Conservation (phyloP, 2,888 invertebrate genomes). For the Drosophila fungiperda region DNA sequence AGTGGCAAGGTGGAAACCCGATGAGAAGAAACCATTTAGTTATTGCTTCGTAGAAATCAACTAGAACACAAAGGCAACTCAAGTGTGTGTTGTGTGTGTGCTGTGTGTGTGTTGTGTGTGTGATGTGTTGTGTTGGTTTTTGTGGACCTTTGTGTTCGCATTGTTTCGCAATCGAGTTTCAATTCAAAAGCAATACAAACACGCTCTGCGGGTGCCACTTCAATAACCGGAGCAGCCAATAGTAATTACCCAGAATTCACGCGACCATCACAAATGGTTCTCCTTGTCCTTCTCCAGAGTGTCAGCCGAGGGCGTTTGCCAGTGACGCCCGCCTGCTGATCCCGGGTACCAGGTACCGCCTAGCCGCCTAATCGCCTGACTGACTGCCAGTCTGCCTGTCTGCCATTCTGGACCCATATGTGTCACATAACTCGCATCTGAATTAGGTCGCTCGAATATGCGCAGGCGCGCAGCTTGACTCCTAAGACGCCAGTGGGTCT, state of each 20-base stretch:
- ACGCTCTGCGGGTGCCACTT: constrained; percentile 77
- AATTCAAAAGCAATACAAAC: constrained; percentile 80
- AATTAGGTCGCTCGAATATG: constrained; percentile 55
- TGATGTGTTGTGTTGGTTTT: not conserved
- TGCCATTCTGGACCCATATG: constrained; percentile 48
- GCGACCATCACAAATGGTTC: constrained; percentile 43
- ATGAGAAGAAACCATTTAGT: constrained; percentile 44
- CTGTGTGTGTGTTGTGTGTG: constrained; percentile 16
- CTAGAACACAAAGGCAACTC: constrained; percentile 57
- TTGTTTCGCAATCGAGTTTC: constrained; percentile 77
- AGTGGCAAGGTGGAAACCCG: constrained; percentile 61
- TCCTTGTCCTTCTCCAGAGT: constrained; percentile 4
- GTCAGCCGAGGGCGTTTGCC: constrained; percentile 52
- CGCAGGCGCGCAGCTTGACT: constrained; percentile 78
- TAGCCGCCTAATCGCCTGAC: not conserved
- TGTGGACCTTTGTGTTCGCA: constrained; percentile 25
- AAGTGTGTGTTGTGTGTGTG: constrained; percentile 38
- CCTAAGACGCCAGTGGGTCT: constrained; percentile 20
- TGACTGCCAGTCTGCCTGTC: constrained; percentile 52
- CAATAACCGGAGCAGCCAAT: constrained; percentile 15
- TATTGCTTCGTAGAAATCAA: constrained; percentile 76
- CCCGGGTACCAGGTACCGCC: constrained; percentile 26
- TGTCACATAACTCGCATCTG: constrained; percentile 63
- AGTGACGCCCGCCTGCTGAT: constrained; percentile 56
- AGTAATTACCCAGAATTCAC: constrained; percentile 77